Conservation (phyloP, 2,888 invertebrate species). For the Drosophila atripex region DNA sequence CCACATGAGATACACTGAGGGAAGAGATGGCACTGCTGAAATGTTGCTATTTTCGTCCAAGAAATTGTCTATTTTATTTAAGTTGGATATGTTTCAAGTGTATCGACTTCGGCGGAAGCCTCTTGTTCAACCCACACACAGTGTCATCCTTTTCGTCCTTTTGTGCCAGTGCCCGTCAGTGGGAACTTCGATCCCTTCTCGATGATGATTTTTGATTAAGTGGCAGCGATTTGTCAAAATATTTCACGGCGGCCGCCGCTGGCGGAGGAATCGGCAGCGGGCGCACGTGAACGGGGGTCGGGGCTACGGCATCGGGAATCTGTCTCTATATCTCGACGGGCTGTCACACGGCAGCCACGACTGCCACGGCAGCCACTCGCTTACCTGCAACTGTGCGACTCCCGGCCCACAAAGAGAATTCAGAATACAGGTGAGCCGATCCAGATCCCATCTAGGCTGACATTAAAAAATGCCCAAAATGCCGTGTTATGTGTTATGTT, state of each 20-base stretch:
- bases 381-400: constrained; percentile 76
- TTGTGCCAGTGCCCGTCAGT: constrained; percentile 20
- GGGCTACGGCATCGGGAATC: constrained; percentile 64
- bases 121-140: constrained; percentile 60
- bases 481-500: constrained; percentile 64
- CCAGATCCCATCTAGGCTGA: constrained; percentile 59
- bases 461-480: constrained; percentile 69
- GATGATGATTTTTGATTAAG: constrained; percentile 81
- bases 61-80: too few species aligned
- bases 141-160: background rate
- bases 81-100: background rate
- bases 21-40: background rate
- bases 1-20: background rate
- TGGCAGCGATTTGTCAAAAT: constrained; percentile 81
- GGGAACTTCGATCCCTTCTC: constrained; percentile 73
- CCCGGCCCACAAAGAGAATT: constrained; percentile 29
- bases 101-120: constrained; percentile 67
- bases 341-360: constrained; percentile 40
- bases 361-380: constrained; percentile 68
- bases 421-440: constrained; percentile 28
- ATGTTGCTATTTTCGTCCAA: too few species aligned
- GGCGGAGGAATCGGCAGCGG: constrained; percentile 14
- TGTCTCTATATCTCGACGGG: constrained; percentile 55
- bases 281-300: constrained; percentile 67
- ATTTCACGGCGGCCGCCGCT: constrained; percentile 73